These are phyloP conservation scores for Sarcophaga rosellei DNA, from an alignment of 2,888 invertebrate genomes.

Conservation along the genomic window DNA sequence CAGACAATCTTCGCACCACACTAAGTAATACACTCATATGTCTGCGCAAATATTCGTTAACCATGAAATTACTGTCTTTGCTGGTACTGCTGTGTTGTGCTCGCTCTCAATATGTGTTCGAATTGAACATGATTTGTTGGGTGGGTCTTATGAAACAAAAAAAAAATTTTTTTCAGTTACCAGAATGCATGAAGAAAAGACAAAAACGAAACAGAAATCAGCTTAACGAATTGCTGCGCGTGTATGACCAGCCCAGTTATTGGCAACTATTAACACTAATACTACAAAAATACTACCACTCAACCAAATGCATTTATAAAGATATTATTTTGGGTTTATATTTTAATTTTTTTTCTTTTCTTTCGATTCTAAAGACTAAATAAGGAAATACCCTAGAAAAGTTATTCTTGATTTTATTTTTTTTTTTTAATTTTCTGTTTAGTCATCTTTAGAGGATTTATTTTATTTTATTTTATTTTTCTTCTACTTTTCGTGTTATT, in stretches of 20 bases:
- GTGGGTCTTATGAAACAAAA: slow-evolving; percentile 18
- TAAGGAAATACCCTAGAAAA: slow-evolving; percentile 33
- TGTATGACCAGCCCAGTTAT: slow-evolving; percentile 45
- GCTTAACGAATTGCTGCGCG: slow-evolving; percentile 63
- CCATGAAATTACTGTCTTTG: not conserved
- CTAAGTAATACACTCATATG: too few relatives aligned
- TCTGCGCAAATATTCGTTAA: not conserved
- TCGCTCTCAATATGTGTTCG: slow-evolving; percentile 43
- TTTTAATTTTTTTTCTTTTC: not conserved
- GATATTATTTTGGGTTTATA: not conserved
- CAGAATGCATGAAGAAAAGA: not conserved
- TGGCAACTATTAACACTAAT: not conserved
- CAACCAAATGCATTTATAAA: slow-evolving; percentile 52
- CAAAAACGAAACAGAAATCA: slow-evolving; percentile 5
- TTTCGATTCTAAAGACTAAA: not conserved
- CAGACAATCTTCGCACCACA: slow-evolving; percentile 6
- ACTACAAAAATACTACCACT: slow-evolving; percentile 26
- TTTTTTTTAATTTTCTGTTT: slow-evolving; percentile 53
- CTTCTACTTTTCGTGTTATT: slow-evolving; percentile 64
- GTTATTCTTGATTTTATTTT: not conserved
- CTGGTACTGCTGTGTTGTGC: slow-evolving; percentile 18
- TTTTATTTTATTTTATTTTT: slow-evolving; percentile 62
- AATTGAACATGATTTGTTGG: slow-evolving; percentile 50
- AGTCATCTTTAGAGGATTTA: slow-evolving; percentile 69
- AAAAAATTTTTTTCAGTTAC: slow-evolving; percentile 18